Evolutionary conservation across 2,797 vertebrate genomes (phyloP).

Genomic region (Hypotaenidia philippensis): DNA sequence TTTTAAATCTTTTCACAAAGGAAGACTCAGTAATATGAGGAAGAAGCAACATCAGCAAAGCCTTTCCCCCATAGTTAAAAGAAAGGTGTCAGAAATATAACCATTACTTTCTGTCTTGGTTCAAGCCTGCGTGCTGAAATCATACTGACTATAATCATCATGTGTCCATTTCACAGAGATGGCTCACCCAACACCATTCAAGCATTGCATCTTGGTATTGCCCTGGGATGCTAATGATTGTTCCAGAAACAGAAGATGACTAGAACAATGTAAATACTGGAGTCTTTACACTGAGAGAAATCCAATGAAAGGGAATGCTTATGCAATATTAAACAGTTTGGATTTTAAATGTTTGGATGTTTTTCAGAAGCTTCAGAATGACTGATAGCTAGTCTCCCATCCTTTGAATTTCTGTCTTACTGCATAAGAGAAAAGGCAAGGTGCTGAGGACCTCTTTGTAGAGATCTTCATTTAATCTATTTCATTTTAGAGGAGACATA

Average conservation of each 20-base stretch:
- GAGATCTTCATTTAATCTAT: neutral
- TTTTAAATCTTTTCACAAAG: neutral
- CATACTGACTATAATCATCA: neutral
- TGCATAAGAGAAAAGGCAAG: neutral
- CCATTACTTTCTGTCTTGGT: neutral
- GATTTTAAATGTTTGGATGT: neutral
- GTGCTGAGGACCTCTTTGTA: neutral
- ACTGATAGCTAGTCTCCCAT: neutral
- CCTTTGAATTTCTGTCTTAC: neutral
- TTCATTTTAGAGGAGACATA: neutral
- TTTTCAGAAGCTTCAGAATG: neutral
- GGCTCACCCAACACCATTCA: neutral
- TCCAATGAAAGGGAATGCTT: neutral
- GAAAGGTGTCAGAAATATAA: neutral
- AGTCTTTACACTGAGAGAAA: neutral
- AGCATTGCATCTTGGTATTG: neutral
- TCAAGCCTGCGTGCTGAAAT: neutral
- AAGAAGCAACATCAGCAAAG: neutral
- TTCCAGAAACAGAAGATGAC: neutral
- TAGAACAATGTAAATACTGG: neutral
- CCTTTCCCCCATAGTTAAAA: neutral
- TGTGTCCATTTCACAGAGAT: neutral
- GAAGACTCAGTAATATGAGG: neutral
- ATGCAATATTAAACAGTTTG: neutral
- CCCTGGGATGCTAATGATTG: neutral